phyloP scores from a whole-genome alignment of 1,140 invertebrate genomes.

The Leptopilina boulardi region DNA sequence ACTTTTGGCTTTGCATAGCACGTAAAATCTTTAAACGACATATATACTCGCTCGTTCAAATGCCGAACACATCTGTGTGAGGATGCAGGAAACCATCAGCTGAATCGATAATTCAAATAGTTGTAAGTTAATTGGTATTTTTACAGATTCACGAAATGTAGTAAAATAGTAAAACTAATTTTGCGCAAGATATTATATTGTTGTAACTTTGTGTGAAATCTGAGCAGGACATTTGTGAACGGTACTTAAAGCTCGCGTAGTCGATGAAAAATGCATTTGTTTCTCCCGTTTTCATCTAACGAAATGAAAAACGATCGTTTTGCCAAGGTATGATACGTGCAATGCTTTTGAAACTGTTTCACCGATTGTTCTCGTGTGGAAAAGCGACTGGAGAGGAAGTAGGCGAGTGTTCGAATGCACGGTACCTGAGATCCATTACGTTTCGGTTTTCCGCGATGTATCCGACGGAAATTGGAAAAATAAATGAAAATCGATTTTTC shows the following conservation, averaged over 20 bases:
- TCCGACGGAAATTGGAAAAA: slow-evolving; percentile 33
- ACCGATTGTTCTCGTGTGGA: slow-evolving; percentile 11
- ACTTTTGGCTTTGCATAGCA: slow-evolving; percentile 28
- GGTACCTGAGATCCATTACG: slow-evolving; percentile 32
- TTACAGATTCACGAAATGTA: not conserved
- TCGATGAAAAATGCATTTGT: slow-evolving; percentile 33
- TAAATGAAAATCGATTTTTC: slow-evolving; percentile 34
- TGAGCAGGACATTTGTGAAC: not conserved
- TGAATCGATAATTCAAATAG: slow-evolving; percentile 15
- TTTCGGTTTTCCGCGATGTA: slow-evolving; percentile 29
- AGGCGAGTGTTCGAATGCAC: slow-evolving; percentile 8
- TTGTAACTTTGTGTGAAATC: not conserved
- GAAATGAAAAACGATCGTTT: slow-evolving; percentile 33
- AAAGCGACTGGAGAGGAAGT: slow-evolving; percentile 15
- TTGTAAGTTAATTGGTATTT: slow-evolving; percentile 11
- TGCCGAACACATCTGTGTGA: slow-evolving; percentile 29
- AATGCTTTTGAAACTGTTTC: slow-evolving; percentile 18
- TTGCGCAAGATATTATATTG: too few species aligned
- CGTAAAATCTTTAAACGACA: slow-evolving; percentile 30
- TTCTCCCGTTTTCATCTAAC: slow-evolving; percentile 27
- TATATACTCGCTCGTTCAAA: slow-evolving; percentile 23
- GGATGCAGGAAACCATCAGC: not conserved
- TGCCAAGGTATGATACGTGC: slow-evolving; percentile 26
- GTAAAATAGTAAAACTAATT: too few species aligned
- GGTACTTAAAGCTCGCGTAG: slow-evolving; percentile 14